Evolutionary conservation across 92 coral and sea anemone genomes (phyloP).

Genomic region (Porites divaricata): DNA sequence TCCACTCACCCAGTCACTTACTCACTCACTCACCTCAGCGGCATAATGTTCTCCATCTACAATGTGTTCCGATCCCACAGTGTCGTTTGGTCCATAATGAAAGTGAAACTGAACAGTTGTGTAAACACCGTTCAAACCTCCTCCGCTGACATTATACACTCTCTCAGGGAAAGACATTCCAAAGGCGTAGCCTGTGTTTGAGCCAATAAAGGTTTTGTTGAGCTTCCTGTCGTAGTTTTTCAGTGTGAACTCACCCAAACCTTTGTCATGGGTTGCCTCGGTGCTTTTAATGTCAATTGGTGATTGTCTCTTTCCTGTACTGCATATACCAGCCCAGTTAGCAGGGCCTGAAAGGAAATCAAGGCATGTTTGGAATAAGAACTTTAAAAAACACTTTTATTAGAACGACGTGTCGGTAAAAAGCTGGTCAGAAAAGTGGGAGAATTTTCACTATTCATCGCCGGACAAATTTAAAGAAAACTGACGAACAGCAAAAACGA

Average conservation of each 20-base stretch:
- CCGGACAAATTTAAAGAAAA: no score
- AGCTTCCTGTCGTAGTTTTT: conserved; percentile 18
- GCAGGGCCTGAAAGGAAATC: neutral
- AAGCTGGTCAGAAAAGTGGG: no score
- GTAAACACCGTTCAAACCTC: conserved; percentile 61
- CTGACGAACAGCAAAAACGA: neutral
- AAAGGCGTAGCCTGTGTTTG: conserved; percentile 56
- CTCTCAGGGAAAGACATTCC: neutral
- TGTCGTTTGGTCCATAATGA: conserved; percentile 63
- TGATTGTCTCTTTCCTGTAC: conserved; percentile 28
- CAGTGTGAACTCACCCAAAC: conserved; percentile 33
- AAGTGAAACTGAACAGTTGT: conserved; percentile 50
- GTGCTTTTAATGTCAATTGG: conserved; percentile 50
- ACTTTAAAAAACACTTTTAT: neutral
- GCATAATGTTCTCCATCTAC: conserved; percentile 59
- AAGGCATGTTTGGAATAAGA: neutral
- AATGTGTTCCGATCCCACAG: conserved; percentile 73
- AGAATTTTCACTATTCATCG: no score
- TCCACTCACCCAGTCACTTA: no score
- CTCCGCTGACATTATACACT: conserved; percentile 49
- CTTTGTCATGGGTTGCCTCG: conserved; percentile 3
- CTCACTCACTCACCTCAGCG: conserved; percentile 61
- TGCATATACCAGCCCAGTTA: conserved; percentile 20
- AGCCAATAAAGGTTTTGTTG: neutral
- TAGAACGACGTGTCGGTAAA: no score